Base-by-base conservation (phyloP, 23 tunicate genomes). In the Trididemnum nubilum region DNA sequence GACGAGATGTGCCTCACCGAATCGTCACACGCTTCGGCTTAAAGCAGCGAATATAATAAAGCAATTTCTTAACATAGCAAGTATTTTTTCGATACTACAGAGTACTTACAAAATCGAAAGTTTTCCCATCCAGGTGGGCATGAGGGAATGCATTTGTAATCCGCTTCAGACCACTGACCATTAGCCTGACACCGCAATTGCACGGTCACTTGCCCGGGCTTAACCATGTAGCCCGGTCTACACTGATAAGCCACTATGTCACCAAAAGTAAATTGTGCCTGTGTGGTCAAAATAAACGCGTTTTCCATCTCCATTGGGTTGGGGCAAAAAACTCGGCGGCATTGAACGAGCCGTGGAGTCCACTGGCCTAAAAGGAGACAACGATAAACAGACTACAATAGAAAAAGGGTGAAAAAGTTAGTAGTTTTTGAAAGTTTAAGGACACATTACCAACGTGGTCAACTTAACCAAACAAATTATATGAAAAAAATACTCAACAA, bases 61-160 rank as follows among this genome's bases (percentile, higher is more conserved):
- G n/a, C n/a, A n/a, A n/a, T n/a, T n/a, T n/a, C n/a, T n/a, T n/a
- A n/a, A n/a, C n/a, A n/a, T n/a, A n/a, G n/a, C n/a, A n/a, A n/a
- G n/a, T n/a, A n/a, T 15, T 44, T 9, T 15, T 44, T 44, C 15
- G 15, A 61, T 12, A 61, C 29, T 61, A 24, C 67, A 61, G n/a
- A n/a, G n/a, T 24, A 78, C 84, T 35, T 54, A 85, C 90, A 69
- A 9, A 26, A 34, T 21, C 79, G 77, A 54, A 77, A 92, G 0
- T 88, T 49, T 12, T 37, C 36, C 88, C 88, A 92, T 7, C 97
- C 97, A 7, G 27, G 35, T 24, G 86, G 86, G 35, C 97, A 92
- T 25, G 88, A 78, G 35, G 92, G 88, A 23, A 61, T 31, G 64
- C 97, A 92, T 36, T 71, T 78, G 78, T 72, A 72, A 25, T 63